Evolutionary conservation across 2,888 invertebrate genomes (phyloP), one percentile per base, ranked within the genome.

Genomic region (Dromius quadrimaculatus): DNA sequence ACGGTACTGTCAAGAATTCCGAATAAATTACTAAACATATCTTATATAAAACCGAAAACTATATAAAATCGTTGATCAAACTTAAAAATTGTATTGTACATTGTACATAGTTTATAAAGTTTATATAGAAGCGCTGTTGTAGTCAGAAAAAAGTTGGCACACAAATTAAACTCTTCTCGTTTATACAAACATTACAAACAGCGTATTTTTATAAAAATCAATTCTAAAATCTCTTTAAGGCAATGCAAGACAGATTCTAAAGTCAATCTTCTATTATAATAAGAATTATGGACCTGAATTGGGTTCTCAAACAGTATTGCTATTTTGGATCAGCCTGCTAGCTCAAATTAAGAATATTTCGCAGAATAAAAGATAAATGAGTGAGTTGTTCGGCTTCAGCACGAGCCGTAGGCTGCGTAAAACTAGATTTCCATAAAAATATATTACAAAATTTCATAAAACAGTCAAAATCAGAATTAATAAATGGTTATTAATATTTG

Each of bases 161-260:
- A 59, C n/a, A n/a, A n/a, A n/a, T 32, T 59, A 13, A 32, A 13
- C 34, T 59, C n/a, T n/a, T n/a, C n/a, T n/a, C n/a, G n/a, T n/a
- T 59, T 62, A 62, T 41, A 63, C 11, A 20, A 22, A 1, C 13
- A 23, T 63, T 63, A 22, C 43, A 28, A 23, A 28, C 50, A 23
- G 63, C 28, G 63, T 63, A 63, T 63, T 63, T 63, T 63, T 63
- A 45, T 63, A 63, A 63, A 19, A 59, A 43, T 11, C 23, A 43
- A 63, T 63, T 63, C 63, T 63, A 63, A 63, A 63, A 17, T 41
- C 63, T 8, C 11, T 45, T 22, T 28, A 59, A 59, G 59, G 59
- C 59, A 32, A 34, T 59, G 59, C 59, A 59, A 59, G 34, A 19
- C 11, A 34, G 36, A 63, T 63, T 63, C 63, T 63, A 63, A 63